Evolutionary conservation across 2,797 vertebrate genomes (phyloP), one percentile per base, ranked within the genome.

Genomic region (Synanceia verrucosa): DNA sequence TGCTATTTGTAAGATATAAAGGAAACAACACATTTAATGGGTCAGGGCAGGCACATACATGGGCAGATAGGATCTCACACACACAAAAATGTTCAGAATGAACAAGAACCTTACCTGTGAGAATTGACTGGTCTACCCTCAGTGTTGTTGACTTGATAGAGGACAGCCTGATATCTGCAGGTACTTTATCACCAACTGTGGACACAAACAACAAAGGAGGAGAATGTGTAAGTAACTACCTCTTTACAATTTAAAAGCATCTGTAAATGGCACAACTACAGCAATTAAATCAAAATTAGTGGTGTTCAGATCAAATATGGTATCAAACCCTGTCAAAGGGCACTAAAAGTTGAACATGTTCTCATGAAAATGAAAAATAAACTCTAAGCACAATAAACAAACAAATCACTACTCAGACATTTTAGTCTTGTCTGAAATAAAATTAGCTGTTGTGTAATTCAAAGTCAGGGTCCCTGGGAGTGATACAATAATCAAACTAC

Each of bases 141-240:
- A 99, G 93, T 41, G 98, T 99, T 64, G 98, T 99, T 52, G 98
- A 99, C 83, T 97, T 99, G 91, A 99, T 99, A 33, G 97, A 99
- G 34, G 96, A 94, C 85, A 99, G 93, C 81, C 98, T 95, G 91
- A 99, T 99, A 84, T 99, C 98, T 69, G 98, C 97, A 87, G 98
- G 98, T 88, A 99, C 98, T 94, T 99, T 99, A 93, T 99, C 98
- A 72, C 98, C 98, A 94, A 99, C 97, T 99, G 86, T 79, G 88
- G 47, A 90, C 86, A 84, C 51, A 83, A 71, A 82, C 51, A 84
- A 6, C 41, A 76, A 39, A 60, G 26, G 41, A 76, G 34, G 19
- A 52, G 12, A 83, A n/a, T n/a, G n/a, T n/a, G n/a, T n/a, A 73
- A 11, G 37, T 46, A 8, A 76, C 24, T 16, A 76, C 44, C 34